Evolutionary conservation across 2,888 invertebrate species (phyloP).

Genomic region (Lycophotia porphyrea): DNA sequence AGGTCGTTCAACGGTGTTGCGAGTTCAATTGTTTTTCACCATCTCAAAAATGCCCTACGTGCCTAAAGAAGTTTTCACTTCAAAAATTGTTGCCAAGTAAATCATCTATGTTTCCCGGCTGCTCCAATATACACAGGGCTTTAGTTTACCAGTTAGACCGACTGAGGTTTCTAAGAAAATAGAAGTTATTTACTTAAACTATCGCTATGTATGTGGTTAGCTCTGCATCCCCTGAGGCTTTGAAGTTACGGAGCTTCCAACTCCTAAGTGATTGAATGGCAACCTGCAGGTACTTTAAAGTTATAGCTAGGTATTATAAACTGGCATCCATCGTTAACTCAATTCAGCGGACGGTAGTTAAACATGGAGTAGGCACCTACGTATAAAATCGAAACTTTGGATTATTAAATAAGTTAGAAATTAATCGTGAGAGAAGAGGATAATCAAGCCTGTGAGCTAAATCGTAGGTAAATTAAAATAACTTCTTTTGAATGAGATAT

Average conservation of each 20-base stretch:
- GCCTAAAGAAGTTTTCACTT: no score
- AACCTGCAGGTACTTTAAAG: slow-evolving; percentile 3
- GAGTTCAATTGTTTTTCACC: no score
- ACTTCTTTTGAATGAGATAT: neutral
- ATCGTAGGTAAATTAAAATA: no score
- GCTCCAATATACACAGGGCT: neutral
- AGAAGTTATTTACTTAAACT: slow-evolving; percentile 18
- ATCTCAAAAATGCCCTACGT: no score
- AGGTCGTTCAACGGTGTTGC: no score
- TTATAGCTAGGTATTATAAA: neutral
- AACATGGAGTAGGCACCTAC: neutral
- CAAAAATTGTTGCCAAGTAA: neutral
- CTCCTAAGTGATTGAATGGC: slow-evolving; percentile 36
- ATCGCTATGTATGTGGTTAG: slow-evolving; percentile 24
- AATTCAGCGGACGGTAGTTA: neutral
- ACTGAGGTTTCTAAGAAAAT: neutral
- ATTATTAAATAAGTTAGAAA: neutral
- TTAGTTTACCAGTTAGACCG: neutral
- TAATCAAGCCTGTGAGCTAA: neutral
- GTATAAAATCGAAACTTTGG: neutral
- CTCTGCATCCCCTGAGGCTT: slow-evolving; percentile 21
- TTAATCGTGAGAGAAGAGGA: neutral
- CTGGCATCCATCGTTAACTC: neutral
- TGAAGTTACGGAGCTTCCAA: slow-evolving; percentile 27
- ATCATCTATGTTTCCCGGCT: neutral